Conservation (phyloP, 1,140 invertebrate genomes). For the Rhopalosiphum padi region DNA sequence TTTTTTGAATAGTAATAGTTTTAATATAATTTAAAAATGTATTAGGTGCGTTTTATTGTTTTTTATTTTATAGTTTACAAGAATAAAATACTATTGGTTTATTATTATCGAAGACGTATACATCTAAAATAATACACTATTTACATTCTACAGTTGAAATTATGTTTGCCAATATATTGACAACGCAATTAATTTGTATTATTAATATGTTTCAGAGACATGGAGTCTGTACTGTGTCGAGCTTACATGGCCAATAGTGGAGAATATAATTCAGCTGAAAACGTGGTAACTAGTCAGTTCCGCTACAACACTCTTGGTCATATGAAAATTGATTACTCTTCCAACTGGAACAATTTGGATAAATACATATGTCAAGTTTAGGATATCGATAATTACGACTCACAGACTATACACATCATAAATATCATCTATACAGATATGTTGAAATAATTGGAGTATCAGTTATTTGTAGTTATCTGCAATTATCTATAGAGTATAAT, state of each 20-base stretch:
- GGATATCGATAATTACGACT: not conserved
- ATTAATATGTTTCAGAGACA: slow-evolving; percentile 25
- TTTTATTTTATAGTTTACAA: not conserved
- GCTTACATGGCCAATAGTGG: not conserved
- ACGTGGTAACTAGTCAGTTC: slow-evolving; percentile 33
- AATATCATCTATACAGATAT: not conserved
- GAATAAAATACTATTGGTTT: not conserved
- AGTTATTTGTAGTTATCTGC: not conserved
- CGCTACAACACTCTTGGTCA: slow-evolving; percentile 73
- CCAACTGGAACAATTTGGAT: slow-evolving; percentile 75
- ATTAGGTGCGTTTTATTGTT: not conserved
- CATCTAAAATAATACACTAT: not conserved
- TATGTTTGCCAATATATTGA: not conserved
- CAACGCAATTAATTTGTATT: not conserved
- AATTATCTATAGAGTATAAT: not conserved
- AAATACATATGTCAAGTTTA: slow-evolving; percentile 66
- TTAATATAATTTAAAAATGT: not conserved
- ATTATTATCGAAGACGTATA: not conserved
- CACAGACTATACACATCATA: not conserved
- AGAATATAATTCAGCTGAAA: slow-evolving; percentile 24
- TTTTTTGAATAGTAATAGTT: not conserved
- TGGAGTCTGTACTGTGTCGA: not conserved
- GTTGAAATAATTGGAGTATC: not conserved
- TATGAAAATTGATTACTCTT: slow-evolving; percentile 77
- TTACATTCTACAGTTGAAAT: not conserved